Percentiles rank a stretch among this genome's conserved stretches.
phyloP scores from a whole-genome alignment of 2,888 invertebrate species.

The Nowickia ferox region DNA sequence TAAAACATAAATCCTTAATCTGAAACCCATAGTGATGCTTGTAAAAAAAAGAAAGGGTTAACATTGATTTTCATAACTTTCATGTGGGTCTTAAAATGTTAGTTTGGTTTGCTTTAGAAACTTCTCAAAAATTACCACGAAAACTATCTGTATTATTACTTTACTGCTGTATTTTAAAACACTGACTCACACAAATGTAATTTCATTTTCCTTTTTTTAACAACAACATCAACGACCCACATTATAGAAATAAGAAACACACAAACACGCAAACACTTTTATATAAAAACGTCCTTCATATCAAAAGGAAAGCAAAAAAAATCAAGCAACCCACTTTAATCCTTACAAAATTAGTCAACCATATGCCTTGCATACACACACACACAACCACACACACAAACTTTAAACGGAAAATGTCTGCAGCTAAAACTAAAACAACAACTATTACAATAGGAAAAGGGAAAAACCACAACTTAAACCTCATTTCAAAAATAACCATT shows the following conservation, averaged over 20 bases:
- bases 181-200: conserved; percentile 36
- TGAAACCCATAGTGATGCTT: neutral
- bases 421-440: conserved; percentile 23
- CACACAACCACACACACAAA: conserved; percentile 21
- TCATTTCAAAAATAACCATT: conserved; percentile 61
- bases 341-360: conserved; percentile 61
- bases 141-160: conserved; percentile 67
- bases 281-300: conserved; percentile 55
- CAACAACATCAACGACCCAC: conserved; percentile 64
- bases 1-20: neutral
- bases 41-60: conserved; percentile 41
- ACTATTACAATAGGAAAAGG: conserved; percentile 2
- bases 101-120: conserved; percentile 38
- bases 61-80: conserved; percentile 54
- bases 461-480: conserved; percentile 64
- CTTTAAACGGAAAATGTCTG: conserved; percentile 15
- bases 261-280: conserved; percentile 40
- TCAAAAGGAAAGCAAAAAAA: conserved; percentile 33
- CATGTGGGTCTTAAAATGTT: neutral
- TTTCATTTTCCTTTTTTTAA: conserved; percentile 44
- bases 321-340: conserved; percentile 50
- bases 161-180: conserved; percentile 54
- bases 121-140: conserved; percentile 61
- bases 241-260: conserved; percentile 40
- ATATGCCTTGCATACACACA: conserved; percentile 50